These are phyloP conservation scores for Byasa hedistus DNA, from an alignment of 2,888 invertebrate species.

Conservation along the genomic window DNA sequence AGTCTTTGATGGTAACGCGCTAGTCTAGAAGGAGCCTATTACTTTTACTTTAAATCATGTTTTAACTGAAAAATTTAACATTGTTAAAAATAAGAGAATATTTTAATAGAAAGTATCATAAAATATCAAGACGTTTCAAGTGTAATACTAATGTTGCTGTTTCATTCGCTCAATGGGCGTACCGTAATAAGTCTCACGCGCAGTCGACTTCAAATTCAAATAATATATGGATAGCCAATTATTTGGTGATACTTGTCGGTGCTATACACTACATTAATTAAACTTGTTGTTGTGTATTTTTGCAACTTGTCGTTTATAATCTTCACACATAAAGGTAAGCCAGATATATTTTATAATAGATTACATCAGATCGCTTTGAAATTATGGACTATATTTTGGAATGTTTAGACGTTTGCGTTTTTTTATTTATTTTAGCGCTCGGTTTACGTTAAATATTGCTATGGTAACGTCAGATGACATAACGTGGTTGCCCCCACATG, in stretches of 20 bases:
- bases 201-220: conserved; percentile 52
- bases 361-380: not conserved
- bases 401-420: conserved; percentile 6
- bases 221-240: conserved; percentile 50
- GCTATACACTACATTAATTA: conserved; percentile 39
- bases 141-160: conserved; percentile 36
- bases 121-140: conserved; percentile 27
- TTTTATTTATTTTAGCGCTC: not conserved
- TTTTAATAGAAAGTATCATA: too few species aligned
- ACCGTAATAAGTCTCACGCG: conserved; percentile 50
- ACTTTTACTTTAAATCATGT: too few species aligned
- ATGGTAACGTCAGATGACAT: conserved; percentile 22
- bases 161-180: conserved; percentile 41
- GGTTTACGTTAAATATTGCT: conserved; percentile 15
- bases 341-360: not conserved
- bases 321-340: conserved; percentile 33
- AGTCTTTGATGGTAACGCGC: too few species aligned
- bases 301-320: conserved; percentile 15
- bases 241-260: conserved; percentile 50
- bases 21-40: too few species aligned
- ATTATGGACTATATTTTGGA: not conserved
- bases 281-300: conserved; percentile 28
- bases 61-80: too few species aligned
- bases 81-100: too few species aligned
- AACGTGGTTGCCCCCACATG: conserved; percentile 24